Evolutionary conservation across 64 coral and sea anemone species (phyloP), one percentile per base, ranked within the genome.

Genomic region (Montipora cactus): DNA sequence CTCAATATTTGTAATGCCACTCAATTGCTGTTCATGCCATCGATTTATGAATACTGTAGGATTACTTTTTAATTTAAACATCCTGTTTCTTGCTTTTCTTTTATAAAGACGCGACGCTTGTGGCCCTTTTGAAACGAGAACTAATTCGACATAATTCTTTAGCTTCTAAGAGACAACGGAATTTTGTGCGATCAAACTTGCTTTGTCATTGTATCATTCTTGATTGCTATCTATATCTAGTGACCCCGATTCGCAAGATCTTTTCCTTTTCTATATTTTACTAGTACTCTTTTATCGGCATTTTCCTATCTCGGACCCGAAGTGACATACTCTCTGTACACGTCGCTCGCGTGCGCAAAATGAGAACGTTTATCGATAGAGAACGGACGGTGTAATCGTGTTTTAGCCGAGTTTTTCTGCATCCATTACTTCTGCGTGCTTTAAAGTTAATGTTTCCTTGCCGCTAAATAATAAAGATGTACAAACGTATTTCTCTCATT

Each of bases 1-100:
- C 82, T 59, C 44, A 86, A 86, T 86, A 86, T 86, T 86, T 86
- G 82, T 72, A 86, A 72, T 86, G 49, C 82, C 82, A 86, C 82
- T 86, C 82, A 84, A 68, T 67, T 69, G 81, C 67, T 84, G 61
- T 44, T 19, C 44, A 86, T 71, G 9, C 82, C 66, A 86, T 86
- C 82, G 71, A 66, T 86, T 72, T 86, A 37, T 86, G 82, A 86
- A 86, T 86, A 86, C 64, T 86, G 12, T 49, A 50, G 64, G 82
- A 72, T 86, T 71, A 72, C 66, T 71, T 71, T 62, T 71, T 86
- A 49, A 86, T 16, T 86, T 86, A 71, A n/a, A 71, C 25, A 37
- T 7, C 62, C 15, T 4, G 44, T 12, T 86, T 70, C 66, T 19
- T 21, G 5, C 14, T 70, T 86, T 19, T 50, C 21, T 23, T 71